Base-by-base conservation (phyloP, 2,888 invertebrate genomes). In the Lucinisca nassula region DNA sequence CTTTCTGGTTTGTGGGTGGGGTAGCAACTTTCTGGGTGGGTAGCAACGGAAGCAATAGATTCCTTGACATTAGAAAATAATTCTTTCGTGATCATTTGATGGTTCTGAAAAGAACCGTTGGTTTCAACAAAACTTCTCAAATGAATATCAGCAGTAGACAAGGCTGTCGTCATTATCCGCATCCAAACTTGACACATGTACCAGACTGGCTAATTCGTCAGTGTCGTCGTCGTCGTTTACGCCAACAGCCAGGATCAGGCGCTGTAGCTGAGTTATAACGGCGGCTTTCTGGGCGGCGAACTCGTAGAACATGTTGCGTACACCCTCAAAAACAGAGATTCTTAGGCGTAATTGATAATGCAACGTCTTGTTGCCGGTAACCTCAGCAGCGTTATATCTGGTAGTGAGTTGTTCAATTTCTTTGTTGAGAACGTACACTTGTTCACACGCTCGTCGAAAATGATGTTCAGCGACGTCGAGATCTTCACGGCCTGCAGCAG, bases 41-140 rank as follows among this genome's bases (percentile, higher is more conserved):
- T n/a, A n/a, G n/a, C n/a, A n/a, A n/a, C n/a, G n/a, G n/a, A n/a
- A n/a, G n/a, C n/a, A n/a, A n/a, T n/a, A n/a, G n/a, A n/a, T n/a
- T n/a, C n/a, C n/a, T n/a, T n/a, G n/a, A n/a, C n/a, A n/a, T n/a
- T n/a, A n/a, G n/a, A n/a, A n/a, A n/a, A n/a, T n/a, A n/a, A 21
- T 35, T 67, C 67, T 35, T 67, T 67, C 67, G 24, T 21, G 24
- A 17, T 35, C 2, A 35, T 17, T 35, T 58, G 67, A 6, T 67
- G 67, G 67, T 24, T 67, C 67, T 67, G 67, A 67, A 67, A 67
- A 67, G 67, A 24, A 24, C 67, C 67, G 67, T 67, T 67, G 32
- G n/a, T 67, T 1, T 14, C 21, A n/a, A n/a, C n/a, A n/a, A 35
- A 17, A 35, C 35, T 4, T 1, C 35, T 4, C 17, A 6, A 17